Evolutionary conservation across 2,113 vertebrate genomes (phyloP).

Genomic region (Gavia stellata): DNA sequence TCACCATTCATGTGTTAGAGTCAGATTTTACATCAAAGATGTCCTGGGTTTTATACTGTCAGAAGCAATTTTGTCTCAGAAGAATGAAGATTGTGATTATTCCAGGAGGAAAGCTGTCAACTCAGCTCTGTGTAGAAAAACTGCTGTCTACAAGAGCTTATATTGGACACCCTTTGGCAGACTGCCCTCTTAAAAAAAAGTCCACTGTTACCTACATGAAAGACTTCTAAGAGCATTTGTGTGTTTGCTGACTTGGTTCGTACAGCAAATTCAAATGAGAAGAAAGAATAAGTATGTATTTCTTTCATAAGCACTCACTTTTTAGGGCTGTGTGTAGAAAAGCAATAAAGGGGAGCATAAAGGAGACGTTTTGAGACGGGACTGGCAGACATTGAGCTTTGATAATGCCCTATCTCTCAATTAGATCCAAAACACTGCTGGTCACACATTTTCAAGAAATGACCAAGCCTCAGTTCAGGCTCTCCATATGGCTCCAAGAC

Average conservation of each 20-base stretch:
- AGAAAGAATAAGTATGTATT: neutral
- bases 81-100: conserved; percentile 61
- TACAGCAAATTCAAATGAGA: neutral
- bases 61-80: conserved; percentile 63
- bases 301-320: neutral
- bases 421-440: neutral
- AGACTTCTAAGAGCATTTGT: neutral
- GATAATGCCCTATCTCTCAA: neutral
- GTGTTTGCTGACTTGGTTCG: neutral
- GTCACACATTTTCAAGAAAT: accelerated
- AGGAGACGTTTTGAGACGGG: neutral
- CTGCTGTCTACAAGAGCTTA: conserved; percentile 48
- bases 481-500: neutral
- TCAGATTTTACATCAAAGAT: conserved; percentile 66
- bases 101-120: conserved; percentile 60
- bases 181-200: conserved; percentile 8
- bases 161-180: conserved; percentile 50
- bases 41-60: conserved; percentile 63
- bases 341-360: neutral
- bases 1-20: conserved; percentile 47
- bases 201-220: conserved; percentile 30
- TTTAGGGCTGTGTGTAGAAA: neutral
- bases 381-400: neutral
- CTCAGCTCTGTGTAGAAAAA: conserved; percentile 57
- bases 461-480: accelerated